Evolutionary conservation across 2,888 invertebrate species (phyloP), one percentile per base, ranked within the genome.

Genomic region (Cinara cedri): DNA sequence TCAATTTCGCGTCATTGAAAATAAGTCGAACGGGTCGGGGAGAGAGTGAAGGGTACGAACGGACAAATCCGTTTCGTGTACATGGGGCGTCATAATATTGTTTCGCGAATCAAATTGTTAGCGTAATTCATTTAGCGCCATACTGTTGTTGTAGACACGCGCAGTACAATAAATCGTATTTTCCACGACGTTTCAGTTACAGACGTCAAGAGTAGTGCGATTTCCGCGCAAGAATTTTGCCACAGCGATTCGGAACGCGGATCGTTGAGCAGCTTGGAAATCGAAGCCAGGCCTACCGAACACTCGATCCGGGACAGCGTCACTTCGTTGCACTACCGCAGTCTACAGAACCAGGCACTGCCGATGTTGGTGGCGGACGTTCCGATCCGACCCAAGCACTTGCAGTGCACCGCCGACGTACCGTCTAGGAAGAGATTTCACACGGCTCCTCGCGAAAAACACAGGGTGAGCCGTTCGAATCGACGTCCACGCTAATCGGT

Each of bases 371-470:
- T 72, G 34, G n/a, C 65, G 3, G 82, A 81, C 13, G 19, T 60
- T 16, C 81, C 81, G 34, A 19, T 78, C 1, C 68, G 78, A 3
- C 72, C 80, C 44, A 81, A 81, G 78, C 80, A 82, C 72, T 71
- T 81, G 11, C 65, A 74, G 4, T 70, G 63, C 26, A 80, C 80
- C 54, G 80, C 82, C 13, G 83, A 83, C 21, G 76, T 82, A 24
- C 82, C 82, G 1, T 72, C 82, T 82, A 85, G 88, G 83, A 89
- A 89, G 84, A 86, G 88, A 72, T 89, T 88, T 85, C 88, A 89
- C 83, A 89, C 89, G 6, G 88, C 89, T 11, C 89, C 89, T 0
- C 86, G 89, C 83, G 89, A 89, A 83, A 89, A 89, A 83, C 88
- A 89, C 84, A 87, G 89, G 87, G 89, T 89, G 84, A 85, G 84